Conservation (phyloP, 2,113 vertebrate species). For the Zosterops japonicus region DNA sequence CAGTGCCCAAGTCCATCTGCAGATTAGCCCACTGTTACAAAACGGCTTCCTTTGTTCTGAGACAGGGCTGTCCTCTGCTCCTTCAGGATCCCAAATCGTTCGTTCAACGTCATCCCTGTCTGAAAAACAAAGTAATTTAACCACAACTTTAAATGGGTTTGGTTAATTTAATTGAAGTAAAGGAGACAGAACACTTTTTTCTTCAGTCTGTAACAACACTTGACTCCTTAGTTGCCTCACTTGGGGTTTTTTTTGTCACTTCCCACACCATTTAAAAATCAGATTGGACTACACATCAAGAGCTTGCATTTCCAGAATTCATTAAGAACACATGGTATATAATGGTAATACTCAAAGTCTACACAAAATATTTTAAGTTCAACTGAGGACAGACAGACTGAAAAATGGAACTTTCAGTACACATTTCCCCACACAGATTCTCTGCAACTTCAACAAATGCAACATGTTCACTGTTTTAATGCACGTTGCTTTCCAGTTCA, state of each 20-base stretch:
- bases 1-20: slow-evolving; percentile 16
- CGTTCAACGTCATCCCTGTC: slow-evolving; percentile 93
- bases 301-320: background rate
- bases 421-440: background rate
- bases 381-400: background rate
- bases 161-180: background rate
- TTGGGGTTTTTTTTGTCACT: background rate
- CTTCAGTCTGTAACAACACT: background rate
- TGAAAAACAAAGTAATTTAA: slow-evolving; percentile 55
- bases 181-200: background rate
- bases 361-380: background rate
- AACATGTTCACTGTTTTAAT: background rate
- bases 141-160: background rate
- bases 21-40: slow-evolving; percentile 87
- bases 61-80: slow-evolving; percentile 81
- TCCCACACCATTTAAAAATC: background rate
- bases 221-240: background rate
- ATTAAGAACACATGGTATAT: background rate
- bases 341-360: background rate
- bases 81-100: slow-evolving; percentile 94
- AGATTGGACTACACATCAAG: background rate
- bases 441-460: background rate
- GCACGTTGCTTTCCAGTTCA: background rate
- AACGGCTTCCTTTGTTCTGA: slow-evolving; percentile 87
- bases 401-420: background rate